phyloP scores from a whole-genome alignment of 1,140 invertebrate species.

The Uloborus diversus region DNA sequence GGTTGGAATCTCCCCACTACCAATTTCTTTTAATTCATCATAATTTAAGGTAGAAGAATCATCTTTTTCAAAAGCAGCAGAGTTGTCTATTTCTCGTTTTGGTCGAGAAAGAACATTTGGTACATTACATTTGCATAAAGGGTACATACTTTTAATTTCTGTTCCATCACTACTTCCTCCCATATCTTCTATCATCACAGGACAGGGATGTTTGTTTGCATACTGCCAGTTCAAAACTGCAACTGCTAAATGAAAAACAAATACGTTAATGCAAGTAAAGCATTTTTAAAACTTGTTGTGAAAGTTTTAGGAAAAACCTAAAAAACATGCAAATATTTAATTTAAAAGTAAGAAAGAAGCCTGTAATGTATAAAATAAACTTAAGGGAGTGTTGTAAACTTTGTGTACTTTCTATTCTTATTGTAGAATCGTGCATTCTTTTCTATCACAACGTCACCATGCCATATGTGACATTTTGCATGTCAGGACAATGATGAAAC shows the following conservation, averaged over 20 bases:
- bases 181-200: slow-evolving; percentile 59
- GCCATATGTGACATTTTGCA: no score
- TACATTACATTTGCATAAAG: slow-evolving; percentile 35
- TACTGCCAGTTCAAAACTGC: slow-evolving; percentile 57
- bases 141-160: slow-evolving; percentile 58
- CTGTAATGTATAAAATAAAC: neutral
- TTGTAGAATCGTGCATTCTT: no score
- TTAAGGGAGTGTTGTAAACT: no score
- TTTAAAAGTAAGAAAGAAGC: neutral
- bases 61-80: no score
- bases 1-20: slow-evolving; percentile 38
- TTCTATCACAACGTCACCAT: no score
- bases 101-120: slow-evolving; percentile 17
- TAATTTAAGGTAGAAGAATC: no score
- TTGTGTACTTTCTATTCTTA: no score
- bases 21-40: neutral
- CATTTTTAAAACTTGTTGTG: neutral
- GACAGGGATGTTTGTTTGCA: slow-evolving; percentile 55
- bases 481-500: no score
- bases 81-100: slow-evolving; percentile 25
- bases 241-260: slow-evolving; percentile 45
- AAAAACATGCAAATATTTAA: neutral
- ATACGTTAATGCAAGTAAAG: neutral
- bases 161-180: slow-evolving; percentile 47
- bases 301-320: neutral